Evolutionary conservation across 2,888 invertebrate genomes (phyloP), one percentile per base, ranked within the genome.

Genomic region (Trisateles emortualis): DNA sequence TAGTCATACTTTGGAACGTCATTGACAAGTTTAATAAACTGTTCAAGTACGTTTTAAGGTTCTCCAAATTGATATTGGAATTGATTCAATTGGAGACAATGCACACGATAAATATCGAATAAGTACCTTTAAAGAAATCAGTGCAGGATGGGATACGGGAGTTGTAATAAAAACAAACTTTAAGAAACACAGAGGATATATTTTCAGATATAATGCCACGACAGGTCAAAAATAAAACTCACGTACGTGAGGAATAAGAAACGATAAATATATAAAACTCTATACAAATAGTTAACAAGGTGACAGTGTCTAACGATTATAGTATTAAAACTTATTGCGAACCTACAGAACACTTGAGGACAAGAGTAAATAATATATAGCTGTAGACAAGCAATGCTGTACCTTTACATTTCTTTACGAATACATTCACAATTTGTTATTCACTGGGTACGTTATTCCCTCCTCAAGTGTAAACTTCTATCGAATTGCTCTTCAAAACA

Each of bases 151-250:
- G n/a, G n/a, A n/a, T n/a, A n/a, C 11, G 24, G 17, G 19, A 10
- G 6, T 2, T n/a, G 10, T 17, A 10, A 39, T 13, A 39, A 17
- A 56, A 87, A 78, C 68, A 67, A 59, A 57, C n/a, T 33, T 54
- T 86, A 86, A 84, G 91, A 92, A 92, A 92, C 91, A 92, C 91
- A 90, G 90, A 92, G 85, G 89, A 88, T 92, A 90, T 92, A 92
- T 87, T 91, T 89, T 84, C 87, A 90, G 89, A 88, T 88, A 88
- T 87, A 90, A 90, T 90, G 89, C 87, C 87, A 90, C 84, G 90
- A 90, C 83, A 91, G 91, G 90, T 89, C 85, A 83, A 88, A 92
- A 92, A 88, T 83, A 90, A 90, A 86, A 82, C 85, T 88, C 88
- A 87, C 88, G 52, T 77, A 52, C 53, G 87, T 86, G 91, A 90